Evolutionary conservation across 2,888 invertebrate species (phyloP).

Genomic region (Isotomurus palustris): DNA sequence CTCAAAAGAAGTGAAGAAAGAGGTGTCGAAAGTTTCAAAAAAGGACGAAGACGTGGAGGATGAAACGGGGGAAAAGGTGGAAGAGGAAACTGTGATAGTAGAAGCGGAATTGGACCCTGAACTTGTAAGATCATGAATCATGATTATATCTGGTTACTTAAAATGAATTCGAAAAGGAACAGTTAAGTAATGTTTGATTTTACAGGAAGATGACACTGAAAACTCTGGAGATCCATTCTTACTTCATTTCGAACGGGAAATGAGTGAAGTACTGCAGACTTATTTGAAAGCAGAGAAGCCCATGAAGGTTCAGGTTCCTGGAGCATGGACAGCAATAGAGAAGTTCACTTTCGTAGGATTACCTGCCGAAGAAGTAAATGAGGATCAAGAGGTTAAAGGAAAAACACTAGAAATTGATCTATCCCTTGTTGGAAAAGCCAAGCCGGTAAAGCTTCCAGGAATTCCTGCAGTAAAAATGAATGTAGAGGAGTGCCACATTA

Average conservation of each 20-base stretch:
- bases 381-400: conserved; percentile 1
- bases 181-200: too few species aligned
- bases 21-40: conserved; percentile 36
- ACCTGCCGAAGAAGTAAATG: background rate
- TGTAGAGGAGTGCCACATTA: conserved; percentile 52
- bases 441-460: conserved; percentile 15
- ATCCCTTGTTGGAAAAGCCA: conserved; percentile 10
- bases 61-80: background rate
- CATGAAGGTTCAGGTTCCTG: conserved; percentile 48
- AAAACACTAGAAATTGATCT: conserved; percentile 7
- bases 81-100: conserved; percentile 37
- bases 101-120: conserved; percentile 47
- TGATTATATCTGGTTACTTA: too few species aligned
- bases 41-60: conserved; percentile 4
- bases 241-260: conserved; percentile 64
- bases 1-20: conserved; percentile 50
- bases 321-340: conserved; percentile 62
- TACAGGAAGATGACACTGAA: conserved; percentile 20
- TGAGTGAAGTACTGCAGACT: conserved; percentile 61
- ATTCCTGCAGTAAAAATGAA: conserved; percentile 12
- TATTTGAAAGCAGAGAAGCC: conserved; percentile 39
- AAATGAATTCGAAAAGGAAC: too few species aligned
- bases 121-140: too few species aligned
- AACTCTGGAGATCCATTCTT: too few species aligned
- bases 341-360: conserved; percentile 48